These are phyloP conservation scores for Pseudorhombus dupliciocellatus DNA, from an alignment of 2,113 vertebrate species.

Conservation along the genomic window DNA sequence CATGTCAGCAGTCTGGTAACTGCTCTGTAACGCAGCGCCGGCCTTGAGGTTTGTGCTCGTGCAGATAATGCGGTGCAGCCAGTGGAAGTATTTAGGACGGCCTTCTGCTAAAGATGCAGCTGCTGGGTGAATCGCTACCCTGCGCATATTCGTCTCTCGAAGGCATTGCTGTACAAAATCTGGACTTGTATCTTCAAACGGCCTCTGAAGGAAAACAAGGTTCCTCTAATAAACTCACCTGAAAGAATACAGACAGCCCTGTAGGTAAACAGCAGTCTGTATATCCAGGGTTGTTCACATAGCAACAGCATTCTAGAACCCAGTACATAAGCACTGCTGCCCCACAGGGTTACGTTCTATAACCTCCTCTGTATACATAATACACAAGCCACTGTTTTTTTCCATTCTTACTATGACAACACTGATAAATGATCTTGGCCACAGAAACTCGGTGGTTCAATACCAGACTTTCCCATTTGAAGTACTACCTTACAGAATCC, in stretches of 20 bases:
- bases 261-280: background rate
- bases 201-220: background rate
- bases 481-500: background rate
- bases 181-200: background rate
- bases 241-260: too few relatives aligned
- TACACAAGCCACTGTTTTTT: background rate
- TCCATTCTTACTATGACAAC: background rate
- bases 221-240: background rate
- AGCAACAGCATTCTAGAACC: background rate
- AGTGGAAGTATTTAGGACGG: constrained; percentile 1
- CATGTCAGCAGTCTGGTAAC: constrained; percentile 24
- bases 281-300: background rate
- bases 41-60: constrained; percentile 1
- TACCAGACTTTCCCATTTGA: background rate
- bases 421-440: too few relatives aligned
- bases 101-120: background rate
- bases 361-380: background rate
- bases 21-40: background rate
- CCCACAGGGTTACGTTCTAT: background rate
- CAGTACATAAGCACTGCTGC: background rate
- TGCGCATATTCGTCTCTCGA: background rate
- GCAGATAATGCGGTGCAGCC: background rate
- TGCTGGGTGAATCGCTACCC: background rate
- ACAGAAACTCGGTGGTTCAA: too few relatives aligned
- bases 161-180: background rate